phyloP scores from a whole-genome alignment of 2,113 vertebrate species.

The Struthidea cinerea region DNA sequence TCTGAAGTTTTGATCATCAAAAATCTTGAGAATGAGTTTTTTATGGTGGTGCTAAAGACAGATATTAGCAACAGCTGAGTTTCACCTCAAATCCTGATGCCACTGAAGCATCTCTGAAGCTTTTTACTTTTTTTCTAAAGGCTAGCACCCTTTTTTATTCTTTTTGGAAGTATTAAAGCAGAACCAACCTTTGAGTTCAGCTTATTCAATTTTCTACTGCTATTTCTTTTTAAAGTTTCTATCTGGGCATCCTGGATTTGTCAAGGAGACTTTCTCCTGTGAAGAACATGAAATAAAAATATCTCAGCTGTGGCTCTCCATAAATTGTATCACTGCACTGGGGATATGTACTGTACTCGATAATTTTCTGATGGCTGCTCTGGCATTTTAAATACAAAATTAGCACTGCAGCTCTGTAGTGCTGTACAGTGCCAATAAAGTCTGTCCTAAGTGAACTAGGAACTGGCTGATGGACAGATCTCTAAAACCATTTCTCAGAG shows the following conservation, averaged over 20 bases:
- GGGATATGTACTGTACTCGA: not conserved
- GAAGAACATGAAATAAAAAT: constrained; percentile 51
- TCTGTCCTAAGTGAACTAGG: not conserved
- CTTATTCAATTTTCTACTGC: not conserved
- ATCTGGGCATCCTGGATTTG: constrained; percentile 30
- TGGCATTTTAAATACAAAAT: constrained; percentile 42
- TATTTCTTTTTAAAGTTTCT: not conserved
- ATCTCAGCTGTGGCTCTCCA: constrained; percentile 27
- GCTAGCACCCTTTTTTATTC: not conserved
- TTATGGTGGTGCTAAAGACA: not conserved
- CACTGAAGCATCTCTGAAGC: not conserved
- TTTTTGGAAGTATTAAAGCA: constrained; percentile 12
- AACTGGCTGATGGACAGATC: not conserved
- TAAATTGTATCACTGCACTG: constrained; percentile 6
- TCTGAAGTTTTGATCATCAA: not conserved
- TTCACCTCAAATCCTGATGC: not conserved
- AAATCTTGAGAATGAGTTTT: not conserved
- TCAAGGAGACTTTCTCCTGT: constrained; percentile 51
- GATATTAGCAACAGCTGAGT: not conserved
- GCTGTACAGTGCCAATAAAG: not conserved
- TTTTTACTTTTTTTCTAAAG: not conserved
- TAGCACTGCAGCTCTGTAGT: not conserved
- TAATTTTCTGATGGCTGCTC: constrained; percentile 42
- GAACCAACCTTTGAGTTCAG: not conserved
- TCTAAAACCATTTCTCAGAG: not conserved